phyloP scores from a whole-genome alignment of 2,888 invertebrate species.

The Torymus tubicola region DNA sequence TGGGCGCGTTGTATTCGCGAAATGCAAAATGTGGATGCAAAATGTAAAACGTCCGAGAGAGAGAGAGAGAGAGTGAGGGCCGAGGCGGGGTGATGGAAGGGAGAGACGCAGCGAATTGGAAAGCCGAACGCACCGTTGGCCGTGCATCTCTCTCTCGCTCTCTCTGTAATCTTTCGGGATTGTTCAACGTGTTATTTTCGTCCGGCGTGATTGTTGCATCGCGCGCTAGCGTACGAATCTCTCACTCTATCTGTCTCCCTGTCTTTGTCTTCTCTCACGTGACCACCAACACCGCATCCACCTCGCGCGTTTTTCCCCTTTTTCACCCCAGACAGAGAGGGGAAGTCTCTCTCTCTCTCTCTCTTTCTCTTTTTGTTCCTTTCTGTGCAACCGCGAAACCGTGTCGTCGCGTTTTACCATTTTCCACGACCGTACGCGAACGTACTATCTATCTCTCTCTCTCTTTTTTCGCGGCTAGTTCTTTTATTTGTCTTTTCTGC shows the following conservation, averaged over 20 bases:
- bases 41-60: conserved; percentile 63
- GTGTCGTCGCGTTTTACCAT: conserved; percentile 38
- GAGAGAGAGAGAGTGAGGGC: conserved; percentile 45
- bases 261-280: background rate
- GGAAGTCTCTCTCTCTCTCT: background rate
- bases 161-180: conserved; percentile 70
- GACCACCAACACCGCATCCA: no score
- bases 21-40: conserved; percentile 63
- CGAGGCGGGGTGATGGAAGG: conserved; percentile 21
- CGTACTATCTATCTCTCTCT: background rate
- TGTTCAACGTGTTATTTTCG: conserved; percentile 68
- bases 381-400: background rate
- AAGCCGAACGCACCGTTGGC: conserved; percentile 58
- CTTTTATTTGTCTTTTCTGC: conserved; percentile 23
- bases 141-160: conserved; percentile 27
- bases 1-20: conserved; percentile 54
- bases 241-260: background rate
- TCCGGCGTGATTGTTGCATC: conserved; percentile 52
- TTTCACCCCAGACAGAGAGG: no score
- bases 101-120: conserved; percentile 66
- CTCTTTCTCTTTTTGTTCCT: background rate
- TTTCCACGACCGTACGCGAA: background rate
- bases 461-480: conserved; percentile 20
- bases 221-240: background rate
- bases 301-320: no score